These are phyloP conservation scores for Nycticebus coucang DNA, from an alignment of 2,113 vertebrate species.

Conservation along the genomic window DNA sequence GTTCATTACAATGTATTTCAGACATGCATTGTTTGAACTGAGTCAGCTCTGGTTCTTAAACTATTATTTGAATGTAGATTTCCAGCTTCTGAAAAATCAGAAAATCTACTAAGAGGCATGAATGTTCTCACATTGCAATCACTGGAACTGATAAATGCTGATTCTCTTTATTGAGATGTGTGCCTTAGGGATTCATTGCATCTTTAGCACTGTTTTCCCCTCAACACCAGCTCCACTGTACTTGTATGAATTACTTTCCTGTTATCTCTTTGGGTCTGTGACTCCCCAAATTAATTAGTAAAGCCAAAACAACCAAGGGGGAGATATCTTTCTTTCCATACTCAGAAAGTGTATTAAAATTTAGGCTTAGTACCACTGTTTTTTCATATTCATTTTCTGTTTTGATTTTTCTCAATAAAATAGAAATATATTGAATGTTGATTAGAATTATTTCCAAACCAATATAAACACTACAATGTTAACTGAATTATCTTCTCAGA, in stretches of 20 bases:
- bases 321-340: not conserved
- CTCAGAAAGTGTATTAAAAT: not conserved
- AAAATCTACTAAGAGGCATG: not conserved
- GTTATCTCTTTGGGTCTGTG: not conserved
- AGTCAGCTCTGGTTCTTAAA: too few species aligned
- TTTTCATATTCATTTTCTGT: not conserved
- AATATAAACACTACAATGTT: not conserved
- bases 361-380: not conserved
- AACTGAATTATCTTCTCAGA: not conserved
- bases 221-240: not conserved
- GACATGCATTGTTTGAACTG: too few species aligned
- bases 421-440: conserved; percentile 9
- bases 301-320: not conserved
- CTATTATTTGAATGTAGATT: not conserved
- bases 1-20: too few species aligned
- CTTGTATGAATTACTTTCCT: not conserved
- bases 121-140: not conserved
- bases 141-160: not conserved
- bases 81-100: not conserved
- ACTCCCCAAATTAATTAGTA: not conserved
- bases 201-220: not conserved
- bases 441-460: conserved; percentile 32
- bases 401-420: conserved; percentile 21
- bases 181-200: not conserved
- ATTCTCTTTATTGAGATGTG: not conserved